Percentiles rank a stretch among this genome's conserved stretches.
Evolutionary conservation across 1,140 invertebrate genomes (phyloP).

Genomic region (Ostrea edulis): DNA sequence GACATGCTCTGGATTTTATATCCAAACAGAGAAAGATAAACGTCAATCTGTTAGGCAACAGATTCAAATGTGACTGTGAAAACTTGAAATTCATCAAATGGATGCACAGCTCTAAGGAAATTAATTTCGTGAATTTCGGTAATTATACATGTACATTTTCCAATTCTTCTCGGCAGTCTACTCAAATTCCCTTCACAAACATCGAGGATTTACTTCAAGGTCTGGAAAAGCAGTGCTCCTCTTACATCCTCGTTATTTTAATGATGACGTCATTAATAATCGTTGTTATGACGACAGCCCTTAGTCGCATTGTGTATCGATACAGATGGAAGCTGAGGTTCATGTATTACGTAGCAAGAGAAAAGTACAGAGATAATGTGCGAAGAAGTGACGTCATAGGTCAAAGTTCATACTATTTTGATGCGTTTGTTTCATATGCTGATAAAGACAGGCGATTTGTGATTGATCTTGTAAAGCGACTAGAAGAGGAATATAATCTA

Average conservation of each 20-base stretch:
- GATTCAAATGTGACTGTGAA: constrained; percentile 14
- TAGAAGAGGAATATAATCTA: constrained; percentile 55
- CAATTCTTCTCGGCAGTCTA: not conserved
- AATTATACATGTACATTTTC: not conserved
- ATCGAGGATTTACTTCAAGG: not conserved
- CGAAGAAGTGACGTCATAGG: no score
- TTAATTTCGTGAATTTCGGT: not conserved
- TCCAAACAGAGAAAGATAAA: not conserved
- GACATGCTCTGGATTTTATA: not conserved
- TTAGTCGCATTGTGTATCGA: constrained; percentile 10
- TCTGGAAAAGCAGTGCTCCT: constrained; percentile 14
- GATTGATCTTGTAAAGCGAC: constrained; percentile 40
- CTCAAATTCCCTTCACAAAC: not conserved
- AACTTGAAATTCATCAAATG: not conserved
- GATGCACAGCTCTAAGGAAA: not conserved
- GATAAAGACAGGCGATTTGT: constrained; percentile 62
- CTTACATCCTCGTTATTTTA: not conserved
- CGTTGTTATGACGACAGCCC: not conserved
- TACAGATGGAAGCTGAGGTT: constrained; percentile 23
- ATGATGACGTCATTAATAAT: constrained; percentile 2
- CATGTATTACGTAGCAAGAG: constrained; percentile 17
- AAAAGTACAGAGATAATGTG: not conserved
- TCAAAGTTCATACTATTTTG: constrained; percentile 68
- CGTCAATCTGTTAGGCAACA: not conserved
- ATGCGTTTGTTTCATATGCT: constrained; percentile 68